A percentile compares a stretch with the other conserved stretches of the same genome.
These are phyloP conservation scores for Cyphomyrus plagiostoma DNA, from an alignment of 2,113 vertebrate genomes.

Conservation along the genomic window DNA sequence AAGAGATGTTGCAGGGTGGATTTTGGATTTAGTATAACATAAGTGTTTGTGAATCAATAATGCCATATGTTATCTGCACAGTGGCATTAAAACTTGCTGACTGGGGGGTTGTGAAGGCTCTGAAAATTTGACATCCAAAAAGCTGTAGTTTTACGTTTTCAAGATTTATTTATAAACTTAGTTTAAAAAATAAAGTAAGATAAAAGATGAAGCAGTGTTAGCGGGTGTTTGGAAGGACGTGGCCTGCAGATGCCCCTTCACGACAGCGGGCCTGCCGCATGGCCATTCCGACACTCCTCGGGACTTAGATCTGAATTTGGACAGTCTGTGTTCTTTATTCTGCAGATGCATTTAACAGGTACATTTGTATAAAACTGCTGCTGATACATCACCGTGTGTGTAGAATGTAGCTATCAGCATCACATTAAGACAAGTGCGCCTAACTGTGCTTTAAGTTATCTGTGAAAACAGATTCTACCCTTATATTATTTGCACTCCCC, in stretches of 20 bases:
- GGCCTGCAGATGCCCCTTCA: not conserved
- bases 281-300: not conserved
- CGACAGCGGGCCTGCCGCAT: not conserved
- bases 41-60: not conserved
- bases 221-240: not conserved
- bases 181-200: not conserved
- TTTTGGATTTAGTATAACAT: not conserved
- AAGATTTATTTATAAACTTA: not conserved
- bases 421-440: not conserved
- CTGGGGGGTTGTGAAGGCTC: not conserved
- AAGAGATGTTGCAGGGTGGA: not conserved
- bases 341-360: not conserved
- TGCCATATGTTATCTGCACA: not conserved
- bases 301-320: not conserved
- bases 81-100: not conserved
- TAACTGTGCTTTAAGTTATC: not conserved
- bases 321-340: not conserved
- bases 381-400: not conserved
- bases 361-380: not conserved
- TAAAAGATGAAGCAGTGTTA: not conserved
- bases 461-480: not conserved
- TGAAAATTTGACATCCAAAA: not conserved
- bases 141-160: not conserved
- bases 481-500: not conserved
- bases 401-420: not conserved